Base-by-base conservation (phyloP, 2,113 vertebrate species). In the Elaphurus davidianus region DNA sequence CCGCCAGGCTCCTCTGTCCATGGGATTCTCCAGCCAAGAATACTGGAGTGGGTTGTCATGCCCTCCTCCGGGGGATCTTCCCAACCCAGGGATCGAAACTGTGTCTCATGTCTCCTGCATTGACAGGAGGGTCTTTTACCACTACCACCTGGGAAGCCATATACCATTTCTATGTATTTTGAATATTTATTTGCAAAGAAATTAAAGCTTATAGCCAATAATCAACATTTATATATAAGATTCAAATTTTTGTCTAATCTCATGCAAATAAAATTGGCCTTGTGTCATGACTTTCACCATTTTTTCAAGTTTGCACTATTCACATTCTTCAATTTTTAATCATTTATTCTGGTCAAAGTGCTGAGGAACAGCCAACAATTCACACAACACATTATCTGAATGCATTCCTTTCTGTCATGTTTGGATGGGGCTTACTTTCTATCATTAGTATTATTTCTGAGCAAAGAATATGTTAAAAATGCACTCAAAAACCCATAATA, bases 121-220 rank as follows among this genome's bases (percentile, higher is more conserved):
- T 13, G 71, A 14, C 40, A 43, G 40, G 23, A 25, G 36, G 36
- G 71, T 76, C 36, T n/a, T 71, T 76, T 43, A 14, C 71, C 36
- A 43, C 23, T 7, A 6, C 40, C 21, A 27, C 40, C 71, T 43
- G 40, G 40, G 71, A 76, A 76, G 23, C 40, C 40, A 27, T 40
- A 19, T 6, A 43, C 45, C 0, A 0, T 54, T 27, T 36, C 40
- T 60, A 19, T 1, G 6, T 21, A 81, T n/a, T 45, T 43, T 36
- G 28, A n/a, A 15, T n/a, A 45, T 16, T 57, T 28, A 47, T 14
- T 47, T 7, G 30, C 86, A 28, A 57, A 57, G 50, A 62, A 47
- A 47, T 12, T 47, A 82, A 21, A 43, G 10, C 25, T 62, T 81
- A 64, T 79, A n/a, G 33, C n/a, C 47, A 27, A 45, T n/a, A 64